Base-by-base conservation (phyloP, 2,113 vertebrate genomes). In the Gnathonemus longibarbis region DNA sequence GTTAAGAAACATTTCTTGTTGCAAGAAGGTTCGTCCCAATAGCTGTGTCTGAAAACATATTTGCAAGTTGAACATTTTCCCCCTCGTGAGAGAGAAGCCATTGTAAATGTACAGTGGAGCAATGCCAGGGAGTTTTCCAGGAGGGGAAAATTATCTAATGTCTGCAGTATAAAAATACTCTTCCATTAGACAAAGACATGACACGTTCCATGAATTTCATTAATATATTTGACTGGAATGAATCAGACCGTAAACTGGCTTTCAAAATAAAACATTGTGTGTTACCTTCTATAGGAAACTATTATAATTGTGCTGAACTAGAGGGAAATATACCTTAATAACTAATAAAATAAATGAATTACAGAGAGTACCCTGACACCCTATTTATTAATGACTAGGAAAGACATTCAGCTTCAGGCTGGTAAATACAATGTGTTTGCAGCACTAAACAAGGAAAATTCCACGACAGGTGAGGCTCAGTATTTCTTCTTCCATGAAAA, bases 401-500 rank as follows among this genome's bases (percentile, higher is more conserved):
- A 58, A 52, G 66, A 52, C 88, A 15, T 89, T 39, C 74, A 77
- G 27, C 45, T 35, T 9, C 10, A 89, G 74, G 89, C 88, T 58
- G 87, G 39, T 87, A 89, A 0, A 87, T 62, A 80, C 48, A 88
- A 62, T 53, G 56, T 89, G 24, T 50, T 84, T 88, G 84, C 66
- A 83, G 85, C 56, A 70, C 74, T 52, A 5, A 91, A 90, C 77
- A 83, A 4, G 48, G 77, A 56, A 88, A 89, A 90, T 88, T 91
- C 92, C 92, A 91, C 66, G 31, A 80, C 74, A 35, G 35, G 13
- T 80, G 35, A 80, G 89, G 89, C 91, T 50, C 84, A 91, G 92
- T 93, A 91, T 93, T 92, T 94, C 89, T 87, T 89, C 88, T 93
- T 92, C 77, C 92, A 91, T 70, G 88, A 90, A 95, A 94, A n/a